These are phyloP conservation scores for Silurus meridionalis DNA, from an alignment of 2,113 vertebrate species.

Conservation along the genomic window DNA sequence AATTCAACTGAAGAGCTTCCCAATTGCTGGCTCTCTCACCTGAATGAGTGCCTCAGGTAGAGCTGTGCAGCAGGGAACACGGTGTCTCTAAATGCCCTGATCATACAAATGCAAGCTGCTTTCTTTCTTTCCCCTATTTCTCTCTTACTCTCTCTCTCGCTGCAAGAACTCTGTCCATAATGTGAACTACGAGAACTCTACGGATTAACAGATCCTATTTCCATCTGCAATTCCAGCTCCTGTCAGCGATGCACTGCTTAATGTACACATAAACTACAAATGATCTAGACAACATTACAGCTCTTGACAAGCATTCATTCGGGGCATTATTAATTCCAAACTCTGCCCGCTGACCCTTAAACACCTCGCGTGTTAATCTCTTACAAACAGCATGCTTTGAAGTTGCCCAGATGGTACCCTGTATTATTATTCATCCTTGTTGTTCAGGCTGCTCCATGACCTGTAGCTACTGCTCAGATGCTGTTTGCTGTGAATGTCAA, in stretches of 20 bases:
- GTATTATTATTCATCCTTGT: constrained; percentile 73
- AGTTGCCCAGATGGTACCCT: constrained; percentile 71
- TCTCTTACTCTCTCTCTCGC: neutral
- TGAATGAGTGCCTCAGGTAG: constrained; percentile 38
- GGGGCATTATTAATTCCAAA: constrained; percentile 46
- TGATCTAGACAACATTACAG: neutral
- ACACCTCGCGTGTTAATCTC: constrained; percentile 70
- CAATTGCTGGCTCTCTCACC: constrained; percentile 44
- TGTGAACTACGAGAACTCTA: constrained; percentile 5
- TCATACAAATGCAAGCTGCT: constrained; percentile 47
- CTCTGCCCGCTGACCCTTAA: constrained; percentile 67
- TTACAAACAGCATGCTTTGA: constrained; percentile 76
- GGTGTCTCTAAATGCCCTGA: constrained; percentile 35
- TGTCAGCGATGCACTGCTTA: neutral
- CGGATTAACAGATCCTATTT: constrained; percentile 6
- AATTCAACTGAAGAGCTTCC: constrained; percentile 46
- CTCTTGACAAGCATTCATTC: neutral
- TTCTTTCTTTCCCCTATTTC: neutral
- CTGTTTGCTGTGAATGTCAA: constrained; percentile 70
- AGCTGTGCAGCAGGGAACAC: constrained; percentile 32
- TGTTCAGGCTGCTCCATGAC: constrained; percentile 71
- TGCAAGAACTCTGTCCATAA: constrained; percentile 13
- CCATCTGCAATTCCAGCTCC: neutral
- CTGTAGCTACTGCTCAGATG: constrained; percentile 72
- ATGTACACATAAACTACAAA: neutral